These are phyloP conservation scores for Microctenopoma stevenorrisi DNA, from an alignment of 2,797 vertebrate species.

Conservation along the genomic window DNA sequence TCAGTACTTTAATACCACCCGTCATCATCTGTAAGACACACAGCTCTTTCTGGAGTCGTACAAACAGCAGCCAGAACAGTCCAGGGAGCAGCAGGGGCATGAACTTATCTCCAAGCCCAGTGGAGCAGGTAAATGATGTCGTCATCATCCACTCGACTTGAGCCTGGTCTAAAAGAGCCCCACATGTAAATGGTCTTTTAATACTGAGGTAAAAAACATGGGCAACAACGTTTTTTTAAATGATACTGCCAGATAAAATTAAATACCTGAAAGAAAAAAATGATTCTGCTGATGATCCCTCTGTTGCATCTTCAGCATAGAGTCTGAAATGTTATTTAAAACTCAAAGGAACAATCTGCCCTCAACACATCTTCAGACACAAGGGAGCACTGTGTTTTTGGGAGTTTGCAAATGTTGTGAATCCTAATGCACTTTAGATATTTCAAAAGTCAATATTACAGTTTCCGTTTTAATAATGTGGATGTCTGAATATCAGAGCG, in stretches of 20 bases:
- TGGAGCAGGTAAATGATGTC: slow-evolving; percentile 82
- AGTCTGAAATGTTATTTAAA: slow-evolving; percentile 12
- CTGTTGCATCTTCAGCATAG: slow-evolving; percentile 11
- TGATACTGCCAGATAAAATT: no score
- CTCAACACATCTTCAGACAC: slow-evolving; percentile 33
- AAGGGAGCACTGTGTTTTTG: slow-evolving; percentile 22
- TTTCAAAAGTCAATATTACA: slow-evolving; percentile 55
- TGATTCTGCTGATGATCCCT: slow-evolving; percentile 21
- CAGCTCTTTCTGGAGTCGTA: slow-evolving; percentile 63
- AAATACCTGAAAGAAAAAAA: neutral
- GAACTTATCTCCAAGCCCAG: slow-evolving; percentile 78
- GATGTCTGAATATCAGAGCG: slow-evolving; percentile 62
- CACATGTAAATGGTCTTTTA: slow-evolving; percentile 39
- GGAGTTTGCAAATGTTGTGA: slow-evolving; percentile 35
- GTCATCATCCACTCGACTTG: slow-evolving; percentile 70
- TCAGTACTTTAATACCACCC: slow-evolving; percentile 62
- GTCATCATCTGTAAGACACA: slow-evolving; percentile 68
- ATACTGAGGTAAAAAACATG: slow-evolving; percentile 40
- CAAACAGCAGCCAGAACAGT: slow-evolving; percentile 73
- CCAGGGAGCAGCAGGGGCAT: slow-evolving; percentile 73
- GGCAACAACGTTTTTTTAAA: slow-evolving; percentile 9
- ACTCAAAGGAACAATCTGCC: slow-evolving; percentile 24
- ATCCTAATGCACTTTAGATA: slow-evolving; percentile 37
- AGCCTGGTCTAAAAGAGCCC: slow-evolving; percentile 54
- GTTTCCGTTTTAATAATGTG: slow-evolving; percentile 66